A percentile compares a stretch with the other conserved stretches of the same genome.
phyloP scores from a whole-genome alignment of 2,113 vertebrate species.

The Varanus salvator region DNA sequence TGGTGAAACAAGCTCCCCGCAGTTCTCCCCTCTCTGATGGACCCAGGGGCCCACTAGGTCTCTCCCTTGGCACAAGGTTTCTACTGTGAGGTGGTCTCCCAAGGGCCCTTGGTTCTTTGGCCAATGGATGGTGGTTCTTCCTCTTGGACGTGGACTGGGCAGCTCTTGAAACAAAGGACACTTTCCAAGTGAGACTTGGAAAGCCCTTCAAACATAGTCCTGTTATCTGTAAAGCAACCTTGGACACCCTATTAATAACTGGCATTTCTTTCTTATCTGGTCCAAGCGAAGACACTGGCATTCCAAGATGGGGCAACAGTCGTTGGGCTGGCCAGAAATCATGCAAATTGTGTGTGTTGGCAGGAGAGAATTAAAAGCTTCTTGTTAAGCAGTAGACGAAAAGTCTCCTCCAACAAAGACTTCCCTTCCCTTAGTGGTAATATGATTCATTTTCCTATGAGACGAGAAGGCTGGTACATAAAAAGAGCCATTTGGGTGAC shows the following conservation, averaged over 20 bases:
- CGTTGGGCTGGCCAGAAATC: slow-evolving; percentile 70
- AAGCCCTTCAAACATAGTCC: too few species aligned
- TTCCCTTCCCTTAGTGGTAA: slow-evolving; percentile 74
- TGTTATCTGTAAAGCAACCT: too few species aligned
- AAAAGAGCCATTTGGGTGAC: slow-evolving; percentile 85
- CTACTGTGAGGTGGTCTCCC: too few species aligned
- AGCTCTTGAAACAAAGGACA: too few species aligned
- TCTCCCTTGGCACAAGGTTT: too few species aligned
- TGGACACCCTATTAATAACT: slow-evolving; percentile 51
- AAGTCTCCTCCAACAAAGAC: slow-evolving; percentile 76
- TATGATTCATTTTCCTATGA: slow-evolving; percentile 78
- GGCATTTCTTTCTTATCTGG: slow-evolving; percentile 64
- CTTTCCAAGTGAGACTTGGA: too few species aligned
- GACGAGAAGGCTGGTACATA: slow-evolving; percentile 79
- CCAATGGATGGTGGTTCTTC: too few species aligned
- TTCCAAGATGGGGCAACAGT: slow-evolving; percentile 64
- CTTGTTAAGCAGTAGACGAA: slow-evolving; percentile 76
- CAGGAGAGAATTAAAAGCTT: slow-evolving; percentile 71
- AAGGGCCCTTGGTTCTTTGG: too few species aligned
- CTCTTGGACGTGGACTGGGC: too few species aligned
- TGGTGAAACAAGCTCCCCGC: too few species aligned
- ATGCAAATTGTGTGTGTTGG: slow-evolving; percentile 2
- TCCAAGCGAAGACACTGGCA: slow-evolving; percentile 61
- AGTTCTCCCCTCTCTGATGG: too few species aligned
- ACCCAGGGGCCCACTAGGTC: too few species aligned